Conservation (phyloP, 2,888 invertebrate species). For the Aethes cnicana region DNA sequence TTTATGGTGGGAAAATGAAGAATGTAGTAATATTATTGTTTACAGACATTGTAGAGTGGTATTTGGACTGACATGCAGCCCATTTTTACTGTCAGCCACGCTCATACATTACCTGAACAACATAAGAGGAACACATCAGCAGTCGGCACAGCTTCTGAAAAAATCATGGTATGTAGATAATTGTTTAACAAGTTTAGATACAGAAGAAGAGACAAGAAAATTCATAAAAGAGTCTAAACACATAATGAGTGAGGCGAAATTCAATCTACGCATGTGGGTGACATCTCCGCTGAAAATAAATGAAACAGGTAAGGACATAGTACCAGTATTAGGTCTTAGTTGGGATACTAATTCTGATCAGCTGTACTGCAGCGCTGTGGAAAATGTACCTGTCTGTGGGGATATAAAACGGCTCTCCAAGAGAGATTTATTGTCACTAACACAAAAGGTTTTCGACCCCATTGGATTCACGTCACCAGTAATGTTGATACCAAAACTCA, state of each 20-base stretch:
- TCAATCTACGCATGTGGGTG: not conserved
- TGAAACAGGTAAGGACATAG: not conserved
- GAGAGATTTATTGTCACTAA: not conserved
- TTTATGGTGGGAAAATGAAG: slow-evolving; percentile 26
- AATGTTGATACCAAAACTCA: not conserved
- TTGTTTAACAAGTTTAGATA: not conserved
- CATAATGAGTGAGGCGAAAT: not conserved
- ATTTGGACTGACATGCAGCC: slow-evolving; percentile 23
- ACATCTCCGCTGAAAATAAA: not conserved
- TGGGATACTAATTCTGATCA: not conserved
- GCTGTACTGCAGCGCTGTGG: not conserved
- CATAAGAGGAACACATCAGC: not conserved
- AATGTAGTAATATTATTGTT: not conserved
- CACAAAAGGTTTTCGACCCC: not conserved
- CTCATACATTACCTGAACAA: not conserved
- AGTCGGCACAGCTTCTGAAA: not conserved
- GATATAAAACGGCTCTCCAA: not conserved
- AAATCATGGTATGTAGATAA: not conserved
- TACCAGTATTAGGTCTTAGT: not conserved
- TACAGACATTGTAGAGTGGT: slow-evolving; percentile 26
- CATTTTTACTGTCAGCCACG: not conserved
- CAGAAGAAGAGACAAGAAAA: not conserved
- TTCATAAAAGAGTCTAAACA: not conserved
- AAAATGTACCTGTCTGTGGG: too few relatives aligned
- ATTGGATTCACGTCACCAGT: not conserved